Evolutionary conservation across 2,797 vertebrate genomes (phyloP).

Genomic region (Sus cebifrons): DNA sequence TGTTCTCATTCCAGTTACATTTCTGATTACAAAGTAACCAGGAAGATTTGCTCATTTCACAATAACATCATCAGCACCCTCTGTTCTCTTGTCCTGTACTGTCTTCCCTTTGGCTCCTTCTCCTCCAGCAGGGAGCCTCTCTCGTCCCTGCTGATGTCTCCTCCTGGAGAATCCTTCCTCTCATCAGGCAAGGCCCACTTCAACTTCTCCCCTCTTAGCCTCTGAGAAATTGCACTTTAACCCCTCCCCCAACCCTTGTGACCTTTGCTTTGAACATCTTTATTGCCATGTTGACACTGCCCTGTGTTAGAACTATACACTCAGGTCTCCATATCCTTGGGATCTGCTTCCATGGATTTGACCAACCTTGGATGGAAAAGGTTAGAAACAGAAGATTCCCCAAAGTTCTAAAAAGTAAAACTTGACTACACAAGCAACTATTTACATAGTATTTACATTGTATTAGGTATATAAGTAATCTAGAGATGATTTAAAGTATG

Average conservation of each 20-base stretch:
- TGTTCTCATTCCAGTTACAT: not conserved
- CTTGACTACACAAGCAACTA: not conserved
- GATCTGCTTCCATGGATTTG: not conserved
- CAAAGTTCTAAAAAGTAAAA: not conserved
- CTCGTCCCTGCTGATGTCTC: not conserved
- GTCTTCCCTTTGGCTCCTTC: not conserved
- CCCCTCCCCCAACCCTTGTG: too few relatives aligned
- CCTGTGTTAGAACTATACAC: not conserved
- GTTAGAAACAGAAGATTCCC: not conserved
- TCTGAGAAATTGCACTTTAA: not conserved
- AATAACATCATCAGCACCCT: not conserved
- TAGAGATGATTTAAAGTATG: not conserved
- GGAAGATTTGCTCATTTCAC: not conserved
- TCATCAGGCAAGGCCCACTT: not conserved
- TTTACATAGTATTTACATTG: not conserved
- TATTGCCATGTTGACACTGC: too few relatives aligned
- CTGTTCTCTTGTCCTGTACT: not conserved
- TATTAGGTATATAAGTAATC: not conserved
- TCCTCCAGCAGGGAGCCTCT: not conserved
- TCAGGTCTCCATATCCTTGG: not conserved
- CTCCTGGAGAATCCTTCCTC: not conserved
- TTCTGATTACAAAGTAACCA: constrained; percentile 21
- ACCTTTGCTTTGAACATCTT: not conserved
- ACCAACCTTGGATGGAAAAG: not conserved
- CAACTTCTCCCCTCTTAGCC: not conserved